Base-by-base conservation (phyloP, 2,888 invertebrate genomes). In the Subacronicta megacephala region DNA sequence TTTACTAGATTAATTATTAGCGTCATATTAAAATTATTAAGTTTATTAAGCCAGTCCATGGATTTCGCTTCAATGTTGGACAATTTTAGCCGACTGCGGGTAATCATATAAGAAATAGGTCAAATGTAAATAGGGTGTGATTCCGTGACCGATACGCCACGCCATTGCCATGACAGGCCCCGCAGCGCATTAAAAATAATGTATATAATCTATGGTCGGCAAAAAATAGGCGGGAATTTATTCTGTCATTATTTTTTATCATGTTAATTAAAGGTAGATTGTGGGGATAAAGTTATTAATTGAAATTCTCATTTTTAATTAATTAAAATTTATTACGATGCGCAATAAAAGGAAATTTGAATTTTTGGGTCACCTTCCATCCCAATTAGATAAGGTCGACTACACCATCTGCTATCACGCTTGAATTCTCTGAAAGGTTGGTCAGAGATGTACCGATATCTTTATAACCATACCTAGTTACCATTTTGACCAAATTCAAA, bases 91-190 rank as follows among this genome's bases (percentile, higher is more conserved):
- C 67, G 68, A 51, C 62, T 75, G 66, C 54, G 63, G 69, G 55
- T 83, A 82, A 78, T 83, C 76, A 65, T 64, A 75, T 79, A 80
- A 74, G 73, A 87, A 86, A 86, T 84, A 76, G 89, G 88, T 88
- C 88, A 87, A 82, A 84, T 82, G 78, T 82, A 75, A 64, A 68
- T 43, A 61, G 61, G 67, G 73, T 64, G 58, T 49, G 49, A 43
- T 71, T 67, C 72, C 82, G 80, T 78, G 77, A 62, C 71, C 54
- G 55, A 73, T 62, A 62, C 47, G 42, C 56, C 51, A 49, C 68
- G 62, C 65, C 76, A 76, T 61, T 71, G 17, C 58, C 51, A 46
- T 71, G 62, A 65, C 76, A 76, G 52, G 64, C 65, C 76, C 70
- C 76, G 20, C 33, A 49, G 63, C 57, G 58, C 51, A 73, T 75